These are phyloP conservation scores for Cantharis lateralis DNA, from an alignment of 2,888 invertebrate species.

Conservation along the genomic window DNA sequence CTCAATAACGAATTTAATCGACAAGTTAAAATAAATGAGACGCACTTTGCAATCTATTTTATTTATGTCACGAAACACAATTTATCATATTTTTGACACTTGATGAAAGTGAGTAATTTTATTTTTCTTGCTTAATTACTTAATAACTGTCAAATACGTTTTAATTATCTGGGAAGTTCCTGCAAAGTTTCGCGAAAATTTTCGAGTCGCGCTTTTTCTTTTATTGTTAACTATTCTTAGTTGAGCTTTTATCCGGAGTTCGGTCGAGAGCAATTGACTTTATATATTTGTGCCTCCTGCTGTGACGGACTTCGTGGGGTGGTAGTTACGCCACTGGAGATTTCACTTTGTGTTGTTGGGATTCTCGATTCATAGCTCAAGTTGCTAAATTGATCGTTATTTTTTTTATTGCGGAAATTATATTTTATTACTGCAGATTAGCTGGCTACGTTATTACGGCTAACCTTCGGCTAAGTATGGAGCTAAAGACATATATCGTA, in stretches of 20 bases:
- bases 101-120: neutral
- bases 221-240: neutral
- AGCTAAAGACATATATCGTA: neutral
- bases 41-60: neutral
- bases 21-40: neutral
- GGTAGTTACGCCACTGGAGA: neutral
- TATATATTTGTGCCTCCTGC: neutral
- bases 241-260: neutral
- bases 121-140: neutral
- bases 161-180: neutral
- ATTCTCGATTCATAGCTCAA: neutral
- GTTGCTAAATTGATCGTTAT: neutral
- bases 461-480: neutral
- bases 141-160: neutral
- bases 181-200: neutral
- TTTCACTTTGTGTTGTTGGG: neutral
- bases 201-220: neutral
- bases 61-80: neutral
- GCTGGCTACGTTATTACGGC: neutral
- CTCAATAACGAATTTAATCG: neutral
- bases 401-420: neutral
- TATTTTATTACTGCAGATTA: neutral
- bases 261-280: neutral
- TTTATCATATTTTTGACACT: neutral
- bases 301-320: neutral